Evolutionary conservation across 2,113 vertebrate species (phyloP).

Genomic region (Alligator mississippiensis): DNA sequence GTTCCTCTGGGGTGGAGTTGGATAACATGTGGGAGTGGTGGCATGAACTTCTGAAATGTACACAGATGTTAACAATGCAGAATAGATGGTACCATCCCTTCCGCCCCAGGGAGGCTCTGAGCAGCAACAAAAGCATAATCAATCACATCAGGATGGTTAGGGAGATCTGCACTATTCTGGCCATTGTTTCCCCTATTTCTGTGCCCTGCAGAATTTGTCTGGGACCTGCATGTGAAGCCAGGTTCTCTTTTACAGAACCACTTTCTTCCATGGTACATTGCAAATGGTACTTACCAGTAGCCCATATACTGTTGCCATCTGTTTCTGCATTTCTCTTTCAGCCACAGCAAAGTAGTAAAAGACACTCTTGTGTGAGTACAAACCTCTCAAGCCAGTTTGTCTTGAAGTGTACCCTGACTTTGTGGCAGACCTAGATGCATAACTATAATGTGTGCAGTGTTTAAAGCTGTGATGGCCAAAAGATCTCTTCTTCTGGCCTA

Average conservation of each 20-base stretch:
- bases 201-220: neutral
- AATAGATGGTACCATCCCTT: neutral
- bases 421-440: no score
- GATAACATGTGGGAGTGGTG: neutral
- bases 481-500: neutral
- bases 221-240: neutral
- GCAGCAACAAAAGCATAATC: neutral
- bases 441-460: neutral
- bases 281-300: neutral
- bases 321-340: neutral
- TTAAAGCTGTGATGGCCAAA: neutral
- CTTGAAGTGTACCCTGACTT: neutral
- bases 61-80: slow-evolving; percentile 14
- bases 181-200: neutral
- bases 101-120: neutral
- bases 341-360: neutral
- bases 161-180: neutral
- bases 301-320: neutral
- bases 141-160: fast-evolving
- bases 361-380: neutral
- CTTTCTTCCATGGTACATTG: neutral
- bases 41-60: slow-evolving; percentile 5
- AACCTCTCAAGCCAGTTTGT: neutral
- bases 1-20: neutral
- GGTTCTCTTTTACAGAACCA: neutral